A percentile compares a stretch with the other conserved stretches of the same genome.
These are phyloP conservation scores for Telmatherina bonti DNA, from an alignment of 2,797 vertebrate genomes.

Conservation along the genomic window DNA sequence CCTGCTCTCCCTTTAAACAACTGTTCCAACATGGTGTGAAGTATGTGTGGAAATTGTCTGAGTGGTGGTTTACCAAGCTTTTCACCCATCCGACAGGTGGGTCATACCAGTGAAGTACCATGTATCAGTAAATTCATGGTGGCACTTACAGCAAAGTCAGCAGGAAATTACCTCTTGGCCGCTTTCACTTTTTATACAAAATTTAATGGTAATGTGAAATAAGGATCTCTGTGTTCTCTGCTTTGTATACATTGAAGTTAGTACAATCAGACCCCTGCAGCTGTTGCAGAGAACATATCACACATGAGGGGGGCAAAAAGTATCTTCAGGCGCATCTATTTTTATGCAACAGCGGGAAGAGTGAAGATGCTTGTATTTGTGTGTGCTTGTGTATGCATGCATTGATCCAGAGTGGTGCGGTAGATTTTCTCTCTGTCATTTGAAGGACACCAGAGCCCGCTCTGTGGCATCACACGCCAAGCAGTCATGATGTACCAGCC, in stretches of 20 bases:
- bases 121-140: neutral
- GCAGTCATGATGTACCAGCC: conserved; percentile 31
- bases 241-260: neutral
- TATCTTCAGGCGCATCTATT: conserved; percentile 22
- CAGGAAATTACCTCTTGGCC: neutral
- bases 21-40: conserved; percentile 3
- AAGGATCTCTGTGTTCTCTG: conserved; percentile 10
- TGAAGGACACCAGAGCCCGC: conserved; percentile 60
- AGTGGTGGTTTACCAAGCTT: conserved; percentile 15
- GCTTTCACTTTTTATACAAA: neutral
- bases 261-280: neutral
- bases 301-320: neutral
- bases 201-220: conserved; percentile 5
- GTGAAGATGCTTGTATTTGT: conserved; percentile 7
- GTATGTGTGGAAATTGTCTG: neutral
- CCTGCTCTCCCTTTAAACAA: neutral
- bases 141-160: conserved; percentile 7
- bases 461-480: conserved; percentile 26
- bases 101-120: neutral
- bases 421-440: conserved; percentile 51
- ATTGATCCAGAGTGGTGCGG: conserved; percentile 38
- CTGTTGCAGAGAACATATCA: conserved; percentile 23
- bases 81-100: neutral
- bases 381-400: conserved; percentile 3
- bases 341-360: conserved; percentile 21